Conservation (phyloP, 2,113 vertebrate species). For the Lagopus leucura region DNA sequence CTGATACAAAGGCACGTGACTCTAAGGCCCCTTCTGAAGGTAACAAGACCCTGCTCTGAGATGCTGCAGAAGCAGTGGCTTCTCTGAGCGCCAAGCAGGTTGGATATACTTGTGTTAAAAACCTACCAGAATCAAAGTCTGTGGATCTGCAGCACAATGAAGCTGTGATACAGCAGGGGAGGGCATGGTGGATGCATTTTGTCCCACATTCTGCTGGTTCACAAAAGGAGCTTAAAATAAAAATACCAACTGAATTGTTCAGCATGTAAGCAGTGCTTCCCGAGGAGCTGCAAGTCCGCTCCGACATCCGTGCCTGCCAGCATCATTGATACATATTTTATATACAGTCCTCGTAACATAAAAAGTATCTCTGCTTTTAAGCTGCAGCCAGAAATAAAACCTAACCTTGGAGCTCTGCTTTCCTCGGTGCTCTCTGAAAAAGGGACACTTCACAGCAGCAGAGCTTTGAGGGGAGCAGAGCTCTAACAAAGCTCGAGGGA, state of each 20-base stretch:
- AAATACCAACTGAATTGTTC: constrained; percentile 9
- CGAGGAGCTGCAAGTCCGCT: neutral
- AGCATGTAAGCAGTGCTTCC: neutral
- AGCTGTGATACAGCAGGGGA: neutral
- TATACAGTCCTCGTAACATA: constrained; percentile 41
- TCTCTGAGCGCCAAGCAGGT: neutral
- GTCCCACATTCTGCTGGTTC: neutral
- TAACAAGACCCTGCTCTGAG: neutral
- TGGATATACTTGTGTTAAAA: neutral
- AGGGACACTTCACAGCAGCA: constrained; percentile 60
- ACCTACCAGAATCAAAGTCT: too few species aligned
- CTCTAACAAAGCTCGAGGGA: constrained; percentile 55
- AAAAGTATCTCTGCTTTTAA: constrained; percentile 57
- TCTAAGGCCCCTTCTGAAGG: neutral
- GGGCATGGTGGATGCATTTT: neutral
- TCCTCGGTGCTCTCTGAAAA: neutral
- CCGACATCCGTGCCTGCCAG: constrained; percentile 40
- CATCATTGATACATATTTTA: constrained; percentile 61
- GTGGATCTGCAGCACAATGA: neutral
- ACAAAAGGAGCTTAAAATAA: constrained; percentile 13
- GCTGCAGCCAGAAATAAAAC: constrained; percentile 65
- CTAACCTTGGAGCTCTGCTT: constrained; percentile 47
- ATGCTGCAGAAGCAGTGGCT: neutral
- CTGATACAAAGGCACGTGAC: neutral
- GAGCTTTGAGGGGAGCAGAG: constrained; percentile 58